Percentiles rank a stretch among this genome's conserved stretches.
These are phyloP conservation scores for Eulemur rufifrons DNA, from an alignment of 2,113 vertebrate species.

Conservation along the genomic window DNA sequence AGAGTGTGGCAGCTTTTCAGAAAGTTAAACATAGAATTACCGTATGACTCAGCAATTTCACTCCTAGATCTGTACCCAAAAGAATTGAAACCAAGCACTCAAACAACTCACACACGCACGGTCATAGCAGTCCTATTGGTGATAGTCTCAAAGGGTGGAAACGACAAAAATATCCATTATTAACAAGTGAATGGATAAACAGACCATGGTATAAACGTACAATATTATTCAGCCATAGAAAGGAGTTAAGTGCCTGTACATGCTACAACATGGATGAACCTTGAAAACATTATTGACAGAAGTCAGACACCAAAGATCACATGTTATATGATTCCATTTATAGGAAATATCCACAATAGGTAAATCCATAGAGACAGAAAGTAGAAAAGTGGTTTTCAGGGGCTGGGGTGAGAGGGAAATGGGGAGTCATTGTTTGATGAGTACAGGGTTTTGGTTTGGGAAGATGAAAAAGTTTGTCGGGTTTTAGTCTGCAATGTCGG, in stretches of 20 bases:
- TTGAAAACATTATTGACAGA: neutral
- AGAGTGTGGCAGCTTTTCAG: neutral
- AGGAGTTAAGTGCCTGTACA: neutral
- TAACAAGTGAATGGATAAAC: neutral
- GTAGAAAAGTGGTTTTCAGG: neutral
- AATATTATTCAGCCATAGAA: neutral
- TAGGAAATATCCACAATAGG: neutral
- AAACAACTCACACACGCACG: neutral
- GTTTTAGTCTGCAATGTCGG: too few species aligned
- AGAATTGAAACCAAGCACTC: neutral
- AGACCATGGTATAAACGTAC: neutral
- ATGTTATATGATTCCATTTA: neutral
- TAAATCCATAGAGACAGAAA: neutral
- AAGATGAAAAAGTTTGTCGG: neutral
- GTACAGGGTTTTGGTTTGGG: neutral
- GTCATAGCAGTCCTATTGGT: neutral
- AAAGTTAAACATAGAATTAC: neutral
- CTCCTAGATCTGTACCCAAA: neutral
- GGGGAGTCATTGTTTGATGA: neutral
- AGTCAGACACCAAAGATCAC: neutral
- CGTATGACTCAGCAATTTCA: neutral
- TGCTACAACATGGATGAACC: neutral
- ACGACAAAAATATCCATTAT: neutral
- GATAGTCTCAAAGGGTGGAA: neutral
- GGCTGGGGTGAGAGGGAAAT: too few species aligned